Percentiles rank a stretch among this genome's conserved stretches.
These are phyloP conservation scores for Andrena flavipes DNA, from an alignment of 2,888 invertebrate species.

Conservation along the genomic window DNA sequence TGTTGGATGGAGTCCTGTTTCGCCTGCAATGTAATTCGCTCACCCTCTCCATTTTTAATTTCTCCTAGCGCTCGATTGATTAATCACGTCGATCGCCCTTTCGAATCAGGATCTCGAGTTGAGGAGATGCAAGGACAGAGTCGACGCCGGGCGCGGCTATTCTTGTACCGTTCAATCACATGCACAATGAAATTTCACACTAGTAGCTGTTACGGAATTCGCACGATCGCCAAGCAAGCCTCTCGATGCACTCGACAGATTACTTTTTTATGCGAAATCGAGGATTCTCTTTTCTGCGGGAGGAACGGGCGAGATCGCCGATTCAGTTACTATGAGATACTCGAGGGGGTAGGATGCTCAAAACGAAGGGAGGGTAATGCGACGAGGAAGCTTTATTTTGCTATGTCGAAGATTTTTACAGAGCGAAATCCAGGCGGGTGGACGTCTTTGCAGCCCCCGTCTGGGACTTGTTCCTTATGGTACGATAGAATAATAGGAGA, in stretches of 20 bases:
- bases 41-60: conserved; percentile 67
- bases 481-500: conserved; percentile 53
- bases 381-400: conserved; percentile 26
- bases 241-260: conserved; percentile 4
- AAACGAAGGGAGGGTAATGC: neutral
- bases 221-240: neutral
- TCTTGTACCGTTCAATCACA: conserved; percentile 24
- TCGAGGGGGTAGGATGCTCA: neutral
- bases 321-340: neutral
- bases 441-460: neutral
- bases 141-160: conserved; percentile 37
- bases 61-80: conserved; percentile 44
- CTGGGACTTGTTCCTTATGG: neutral
- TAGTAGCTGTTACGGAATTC: neutral
- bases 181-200: neutral
- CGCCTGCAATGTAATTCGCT: conserved; percentile 66
- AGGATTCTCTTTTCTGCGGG: neutral
- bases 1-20: conserved; percentile 63
- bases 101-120: neutral
- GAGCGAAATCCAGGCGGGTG: neutral
- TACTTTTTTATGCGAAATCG: conserved; percentile 15
- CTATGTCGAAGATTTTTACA: neutral
- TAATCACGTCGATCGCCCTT: conserved; percentile 1
- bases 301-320: neutral
- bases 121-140: neutral